Conservation (phyloP, 2,888 invertebrate species). For the Clitarchus hookeri region DNA sequence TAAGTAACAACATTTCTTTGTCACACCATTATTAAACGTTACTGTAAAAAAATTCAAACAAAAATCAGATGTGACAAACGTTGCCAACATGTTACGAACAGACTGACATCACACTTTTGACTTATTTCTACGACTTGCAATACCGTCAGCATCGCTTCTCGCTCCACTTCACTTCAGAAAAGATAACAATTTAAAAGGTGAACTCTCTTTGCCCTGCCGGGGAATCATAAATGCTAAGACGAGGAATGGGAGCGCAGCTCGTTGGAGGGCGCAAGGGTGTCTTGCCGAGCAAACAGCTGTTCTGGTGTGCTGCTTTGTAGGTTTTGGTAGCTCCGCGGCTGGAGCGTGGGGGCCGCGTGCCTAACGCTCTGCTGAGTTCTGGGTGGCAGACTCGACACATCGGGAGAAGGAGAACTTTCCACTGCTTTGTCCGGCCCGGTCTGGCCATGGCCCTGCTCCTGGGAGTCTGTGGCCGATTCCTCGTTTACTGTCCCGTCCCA, state of each 20-base stretch:
- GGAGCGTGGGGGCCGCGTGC: no score
- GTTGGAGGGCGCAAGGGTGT: conserved; percentile 21
- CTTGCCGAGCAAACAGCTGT: neutral
- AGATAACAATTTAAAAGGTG: conserved; percentile 9
- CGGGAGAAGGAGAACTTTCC: neutral
- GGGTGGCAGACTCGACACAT: neutral
- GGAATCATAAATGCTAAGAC: conserved; percentile 40
- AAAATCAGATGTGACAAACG: conserved; percentile 1
- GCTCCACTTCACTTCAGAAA: conserved; percentile 21
- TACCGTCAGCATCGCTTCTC: neutral
- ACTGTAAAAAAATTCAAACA: neutral
- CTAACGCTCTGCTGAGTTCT: neutral
- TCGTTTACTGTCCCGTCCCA: no score
- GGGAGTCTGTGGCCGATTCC: no score
- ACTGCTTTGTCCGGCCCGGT: neutral
- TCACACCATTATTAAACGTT: neutral
- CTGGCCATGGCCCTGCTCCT: no score
- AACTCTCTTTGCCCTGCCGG: conserved; percentile 11
- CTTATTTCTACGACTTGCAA: neutral
- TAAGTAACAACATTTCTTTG: neutral
- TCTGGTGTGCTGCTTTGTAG: neutral
- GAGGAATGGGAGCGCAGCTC: conserved; percentile 35
- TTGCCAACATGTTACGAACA: neutral
- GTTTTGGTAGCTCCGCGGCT: neutral
- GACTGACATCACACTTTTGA: neutral